Evolutionary conservation across 1,140 invertebrate species (phyloP).

Genomic region (Alviniconcha marisindica): DNA sequence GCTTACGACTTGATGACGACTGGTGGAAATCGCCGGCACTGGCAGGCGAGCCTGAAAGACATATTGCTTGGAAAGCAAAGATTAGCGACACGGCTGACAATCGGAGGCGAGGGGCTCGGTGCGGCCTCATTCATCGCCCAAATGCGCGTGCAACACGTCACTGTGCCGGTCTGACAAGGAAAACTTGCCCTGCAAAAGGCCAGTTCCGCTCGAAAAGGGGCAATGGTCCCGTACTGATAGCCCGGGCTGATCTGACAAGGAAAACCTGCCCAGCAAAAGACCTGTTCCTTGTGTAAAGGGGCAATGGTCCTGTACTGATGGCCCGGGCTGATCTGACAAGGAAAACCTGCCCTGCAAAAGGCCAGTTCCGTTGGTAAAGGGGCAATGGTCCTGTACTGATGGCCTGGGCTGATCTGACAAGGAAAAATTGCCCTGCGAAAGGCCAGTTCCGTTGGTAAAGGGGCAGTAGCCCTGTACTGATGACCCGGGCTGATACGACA

Average conservation of each 20-base stretch:
- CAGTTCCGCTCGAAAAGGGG: too few relatives aligned
- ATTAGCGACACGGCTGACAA: slow-evolving; percentile 35
- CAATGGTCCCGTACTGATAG: not conserved
- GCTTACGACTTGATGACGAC: slow-evolving; percentile 22
- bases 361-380: too few relatives aligned
- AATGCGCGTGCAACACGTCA: slow-evolving; percentile 25
- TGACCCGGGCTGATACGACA: too few relatives aligned
- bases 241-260: not conserved
- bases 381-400: not conserved
- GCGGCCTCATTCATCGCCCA: slow-evolving; percentile 31
- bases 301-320: not conserved
- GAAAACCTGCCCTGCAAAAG: not conserved
- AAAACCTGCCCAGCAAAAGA: not conserved
- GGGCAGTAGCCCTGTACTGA: not conserved
- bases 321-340: not conserved
- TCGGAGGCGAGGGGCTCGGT: not conserved
- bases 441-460: too few relatives aligned
- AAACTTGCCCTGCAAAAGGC: not conserved
- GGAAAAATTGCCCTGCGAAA: not conserved
- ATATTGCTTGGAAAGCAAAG: slow-evolving; percentile 43
- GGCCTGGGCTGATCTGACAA: not conserved
- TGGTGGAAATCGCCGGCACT: slow-evolving; percentile 6
- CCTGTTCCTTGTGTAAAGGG: too few relatives aligned
- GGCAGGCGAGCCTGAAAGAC: slow-evolving; percentile 38
- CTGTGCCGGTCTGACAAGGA: not conserved